A percentile compares a stretch with the other conserved stretches of the same genome.
These are phyloP conservation scores for Hylaea fasciaria DNA, from an alignment of 2,888 invertebrate species.

Conservation along the genomic window DNA sequence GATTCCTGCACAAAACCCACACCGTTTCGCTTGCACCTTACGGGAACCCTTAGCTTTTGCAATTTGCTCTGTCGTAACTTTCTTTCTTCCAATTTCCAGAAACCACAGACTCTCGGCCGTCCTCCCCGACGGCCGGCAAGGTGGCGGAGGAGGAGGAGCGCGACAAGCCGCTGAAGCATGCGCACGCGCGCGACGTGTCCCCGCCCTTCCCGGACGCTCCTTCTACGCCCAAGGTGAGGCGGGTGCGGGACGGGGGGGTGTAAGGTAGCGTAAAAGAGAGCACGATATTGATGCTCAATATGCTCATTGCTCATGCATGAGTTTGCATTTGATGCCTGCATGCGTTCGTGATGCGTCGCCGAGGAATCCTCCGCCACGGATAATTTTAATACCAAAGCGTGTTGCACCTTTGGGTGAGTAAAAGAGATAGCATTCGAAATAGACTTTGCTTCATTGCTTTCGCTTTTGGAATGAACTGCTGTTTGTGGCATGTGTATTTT, in stretches of 20 bases:
- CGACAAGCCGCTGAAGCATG: constrained; percentile 75
- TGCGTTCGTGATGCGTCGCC: neutral
- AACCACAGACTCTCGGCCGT: constrained; percentile 37
- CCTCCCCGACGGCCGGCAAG: constrained; percentile 36
- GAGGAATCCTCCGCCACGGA: too few relatives aligned
- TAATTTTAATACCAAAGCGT: too few relatives aligned
- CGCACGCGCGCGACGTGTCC: constrained; percentile 74
- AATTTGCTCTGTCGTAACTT: neutral
- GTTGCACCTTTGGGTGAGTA: too few relatives aligned
- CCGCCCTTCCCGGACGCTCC: constrained; percentile 87
- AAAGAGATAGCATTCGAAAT: neutral
- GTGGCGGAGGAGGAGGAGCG: constrained; percentile 56
- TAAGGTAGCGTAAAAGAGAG: constrained; percentile 16
- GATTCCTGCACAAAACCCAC: too few relatives aligned
- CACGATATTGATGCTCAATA: constrained; percentile 2
- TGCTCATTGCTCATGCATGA: constrained; percentile 1
- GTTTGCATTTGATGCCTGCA: neutral
- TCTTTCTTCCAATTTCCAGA: constrained; percentile 28
- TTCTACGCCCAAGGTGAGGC: constrained; percentile 86
- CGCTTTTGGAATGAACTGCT: too few relatives aligned
- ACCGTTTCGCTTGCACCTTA: too few relatives aligned
- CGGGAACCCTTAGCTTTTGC: too few relatives aligned
- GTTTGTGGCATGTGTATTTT: too few relatives aligned
- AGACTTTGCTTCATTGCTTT: neutral
- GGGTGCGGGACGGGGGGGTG: constrained; percentile 21